These are phyloP conservation scores for Sisyra terminalis DNA, from an alignment of 2,888 invertebrate genomes.

Conservation along the genomic window DNA sequence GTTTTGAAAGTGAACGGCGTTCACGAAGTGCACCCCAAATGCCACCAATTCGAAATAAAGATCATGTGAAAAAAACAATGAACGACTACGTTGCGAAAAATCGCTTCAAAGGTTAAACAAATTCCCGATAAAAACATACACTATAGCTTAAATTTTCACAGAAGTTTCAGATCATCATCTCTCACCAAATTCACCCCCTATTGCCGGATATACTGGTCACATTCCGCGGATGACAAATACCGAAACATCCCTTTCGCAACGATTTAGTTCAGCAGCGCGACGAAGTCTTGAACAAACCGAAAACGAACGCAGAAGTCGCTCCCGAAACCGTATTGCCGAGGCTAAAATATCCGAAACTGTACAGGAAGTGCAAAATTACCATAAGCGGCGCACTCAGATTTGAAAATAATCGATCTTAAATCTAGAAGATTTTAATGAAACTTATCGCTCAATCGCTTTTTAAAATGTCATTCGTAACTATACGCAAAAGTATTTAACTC, in stretches of 20 bases:
- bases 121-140: too few relatives aligned
- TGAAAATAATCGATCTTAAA: too few relatives aligned
- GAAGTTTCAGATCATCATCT: slow-evolving; percentile 34
- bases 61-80: slow-evolving; percentile 34
- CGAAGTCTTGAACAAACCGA: slow-evolving; percentile 41
- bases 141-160: slow-evolving; percentile 17
- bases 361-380: slow-evolving; percentile 9
- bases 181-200: slow-evolving; percentile 50
- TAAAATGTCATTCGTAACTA: too few relatives aligned
- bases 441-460: too few relatives aligned
- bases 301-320: slow-evolving; percentile 33
- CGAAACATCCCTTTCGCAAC: slow-evolving; percentile 48
- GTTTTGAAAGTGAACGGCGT: slow-evolving; percentile 28
- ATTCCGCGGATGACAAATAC: slow-evolving; percentile 49
- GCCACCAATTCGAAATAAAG: slow-evolving; percentile 35
- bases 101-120: slow-evolving; percentile 31
- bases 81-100: slow-evolving; percentile 33
- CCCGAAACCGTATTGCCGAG: slow-evolving; percentile 14
- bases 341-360: slow-evolving; percentile 12
- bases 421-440: too few relatives aligned
- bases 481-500: too few relatives aligned
- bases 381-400: slow-evolving; percentile 11
- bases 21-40: slow-evolving; percentile 39
- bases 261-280: slow-evolving; percentile 49
- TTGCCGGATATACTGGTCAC: slow-evolving; percentile 57